These are phyloP conservation scores for Amniataba percoides DNA, from an alignment of 2,797 vertebrate genomes.

Conservation along the genomic window DNA sequence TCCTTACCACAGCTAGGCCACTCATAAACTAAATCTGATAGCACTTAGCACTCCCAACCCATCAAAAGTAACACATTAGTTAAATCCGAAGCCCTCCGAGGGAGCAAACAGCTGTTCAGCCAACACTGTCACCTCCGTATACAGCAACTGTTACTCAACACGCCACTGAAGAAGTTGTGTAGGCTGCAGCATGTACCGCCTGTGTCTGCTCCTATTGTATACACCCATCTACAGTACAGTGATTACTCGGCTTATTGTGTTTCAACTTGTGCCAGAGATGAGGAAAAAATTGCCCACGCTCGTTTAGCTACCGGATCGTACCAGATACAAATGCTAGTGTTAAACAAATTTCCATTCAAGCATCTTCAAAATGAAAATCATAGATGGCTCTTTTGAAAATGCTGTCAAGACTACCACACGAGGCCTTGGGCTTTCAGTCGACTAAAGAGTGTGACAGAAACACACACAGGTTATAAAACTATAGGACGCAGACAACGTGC, in stretches of 20 bases:
- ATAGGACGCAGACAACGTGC: slow-evolving; percentile 16
- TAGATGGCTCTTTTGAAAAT: not conserved
- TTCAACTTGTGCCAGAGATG: slow-evolving; percentile 10
- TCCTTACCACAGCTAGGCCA: not conserved
- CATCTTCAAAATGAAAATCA: not conserved
- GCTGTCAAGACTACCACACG: not conserved
- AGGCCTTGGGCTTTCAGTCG: slow-evolving; percentile 24
- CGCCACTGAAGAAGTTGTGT: slow-evolving; percentile 18
- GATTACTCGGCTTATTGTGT: slow-evolving; percentile 28
- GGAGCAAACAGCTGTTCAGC: slow-evolving; percentile 31
- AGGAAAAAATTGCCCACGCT: not conserved
- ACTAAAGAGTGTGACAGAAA: slow-evolving; percentile 32
- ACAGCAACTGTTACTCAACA: slow-evolving; percentile 40
- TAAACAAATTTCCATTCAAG: slow-evolving; percentile 1
- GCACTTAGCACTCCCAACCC: slow-evolving; percentile 9
- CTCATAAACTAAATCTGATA: not conserved
- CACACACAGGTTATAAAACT: slow-evolving; percentile 19
- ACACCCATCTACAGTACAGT: slow-evolving; percentile 19
- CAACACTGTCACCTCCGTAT: slow-evolving; percentile 34
- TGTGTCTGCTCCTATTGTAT: slow-evolving; percentile 20
- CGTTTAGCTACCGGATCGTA: not conserved
- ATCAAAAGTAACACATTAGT: slow-evolving; percentile 11
- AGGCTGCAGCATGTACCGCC: slow-evolving; percentile 29
- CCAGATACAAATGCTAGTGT: not conserved
- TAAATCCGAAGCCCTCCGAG: slow-evolving; percentile 12